Evolutionary conservation across 2,888 invertebrate genomes (phyloP), one percentile per base, ranked within the genome.

Genomic region (Linnaemya vulpina): DNA sequence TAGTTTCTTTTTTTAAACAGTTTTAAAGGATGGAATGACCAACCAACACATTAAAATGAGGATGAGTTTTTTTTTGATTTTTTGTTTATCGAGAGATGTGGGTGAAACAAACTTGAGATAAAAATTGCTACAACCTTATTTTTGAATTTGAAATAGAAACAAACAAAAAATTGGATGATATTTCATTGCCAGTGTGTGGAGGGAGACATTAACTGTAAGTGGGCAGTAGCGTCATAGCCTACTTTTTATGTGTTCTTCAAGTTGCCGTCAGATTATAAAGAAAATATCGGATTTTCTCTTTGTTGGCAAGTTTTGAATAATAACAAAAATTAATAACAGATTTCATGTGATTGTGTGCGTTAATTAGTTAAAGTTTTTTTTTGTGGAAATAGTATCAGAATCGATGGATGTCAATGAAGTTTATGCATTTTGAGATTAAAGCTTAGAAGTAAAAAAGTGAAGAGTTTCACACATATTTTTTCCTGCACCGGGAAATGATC

Each of bases 211-310:
- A 38, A 13, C 17, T 35, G n/a, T 70, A 76, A 70, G 75, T 82
- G 75, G 81, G 63, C 70, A 70, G 75, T 68, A 75, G 75, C 53
- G 7, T 62, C 20, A 9, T 81, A 74, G 65, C 74, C 74, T 74
- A 74, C 55, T 51, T 80, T 68, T 60, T 30, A 20, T 10, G 25
- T 74, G 25, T 79, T 46, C 35, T 55, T 53, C 20, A n/a, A 35
- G 22, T 5, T n/a, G 40, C 1, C 38, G 4, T 7, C 20, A 49
- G 49, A 58, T 40, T 40, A 25, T 49, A 15, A 17, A 20, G 46
- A 25, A 49, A 7, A 55, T 13, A 65, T 43, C 25, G 55, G 30
- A 43, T 65, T 43, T 15, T 43, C 15, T 35, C 5, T 3, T 15
- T 46, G 11, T 35, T 38, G 30, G 15, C 22, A 51, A 49, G 38